Base-by-base conservation (phyloP, 2,113 vertebrate genomes). In the Pomatorhinus ruficollis region DNA sequence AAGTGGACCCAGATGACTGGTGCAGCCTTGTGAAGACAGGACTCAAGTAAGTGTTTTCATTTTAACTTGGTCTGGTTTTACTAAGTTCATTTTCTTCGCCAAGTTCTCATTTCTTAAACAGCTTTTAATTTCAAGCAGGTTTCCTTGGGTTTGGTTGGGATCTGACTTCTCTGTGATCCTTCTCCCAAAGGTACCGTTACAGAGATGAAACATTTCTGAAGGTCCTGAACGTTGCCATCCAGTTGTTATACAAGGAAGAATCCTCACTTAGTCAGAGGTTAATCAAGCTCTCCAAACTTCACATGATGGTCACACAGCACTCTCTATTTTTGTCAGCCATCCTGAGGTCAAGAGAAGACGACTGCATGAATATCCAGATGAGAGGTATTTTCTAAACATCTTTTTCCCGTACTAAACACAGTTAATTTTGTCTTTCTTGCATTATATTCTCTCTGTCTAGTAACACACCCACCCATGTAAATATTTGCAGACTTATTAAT, bases 281-380 rank as follows among this genome's bases (percentile, higher is more conserved):
- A 71, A 39, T 99, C 49, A 97, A 97, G 30, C 96, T 99, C 21
- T 87, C 98, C 3, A 97, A 97, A 39, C 56, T 99, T 42, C 98
- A 99, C 92, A 98, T 98, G 98, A 99, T 99, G 99, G 97, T 98
- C 94, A 99, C 97, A 28, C 99, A 98, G 96, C 99, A 99, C 89
- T 99, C 99, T 20, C 97, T 99, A 57, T 99, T 99, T 96, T 88
- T 99, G 96, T 98, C 99, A 66, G 97, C 95, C 42, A 98, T 99
- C 95, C 95, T 99, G 90, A 95, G 89, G 30, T 87, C 98, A 15
- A 89, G 95, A 25, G 97, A 98, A 65, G 98, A 98, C 16, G 63
- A 87, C 0, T 78, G 52, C 74, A 49, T 6, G 0, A 97, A 92
- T 56, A 39, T 17, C 53, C 95, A 77, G 45, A 88, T 96, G 12